Base-by-base conservation (phyloP, 2,113 vertebrate genomes). In the Triplophysa tibetana region DNA sequence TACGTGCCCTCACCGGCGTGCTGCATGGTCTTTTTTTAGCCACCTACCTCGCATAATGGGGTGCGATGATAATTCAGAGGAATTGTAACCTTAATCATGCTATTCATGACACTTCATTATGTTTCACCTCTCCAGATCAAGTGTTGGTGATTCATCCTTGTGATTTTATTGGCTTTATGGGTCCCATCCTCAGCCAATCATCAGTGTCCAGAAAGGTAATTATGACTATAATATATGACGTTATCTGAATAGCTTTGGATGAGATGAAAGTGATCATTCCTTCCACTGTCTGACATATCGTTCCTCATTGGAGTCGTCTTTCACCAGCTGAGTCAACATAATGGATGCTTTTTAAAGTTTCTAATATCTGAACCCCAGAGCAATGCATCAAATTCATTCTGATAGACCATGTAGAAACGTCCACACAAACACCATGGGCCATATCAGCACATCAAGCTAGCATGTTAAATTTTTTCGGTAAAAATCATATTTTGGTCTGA, bases 261-360 rank as follows among this genome's bases (percentile, higher is more conserved):
- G 64, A 68, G 48, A 81, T n/a, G 68, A 77, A 52, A 72, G 63
- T 24, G 50, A 75, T 67, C n/a, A 2, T 8, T 3, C 38, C 2
- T 77, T 77, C 56, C 17, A 60, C 50, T 77, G 4, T 8, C n/a
- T 50, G 75, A 24, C 65, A 62, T 79, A 50, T 81, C 50, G 78
- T 79, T 58, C 19, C 52, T 65, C 26, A 76, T 76, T 12, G 5
- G 17, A 17, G 10, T 52, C 24, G 13, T 17, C n/a, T 70, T 12
- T 33, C 68, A 48, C 16, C 78, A 43, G 33, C 63, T 60, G 29
- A 58, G 70, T 38, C 67, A 66, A 78, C 66, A 60, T 77, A 73
- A 63, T 33, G 33, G 56, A 78, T 45, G 76, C 65, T 66, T 81
- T 84, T 78, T 81, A 81, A 75, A 77, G 79, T 81, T 84, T 69